Evolutionary conservation across 2,888 invertebrate genomes (phyloP), one percentile per base, ranked within the genome.

Genomic region (Tenthredo notha): DNA sequence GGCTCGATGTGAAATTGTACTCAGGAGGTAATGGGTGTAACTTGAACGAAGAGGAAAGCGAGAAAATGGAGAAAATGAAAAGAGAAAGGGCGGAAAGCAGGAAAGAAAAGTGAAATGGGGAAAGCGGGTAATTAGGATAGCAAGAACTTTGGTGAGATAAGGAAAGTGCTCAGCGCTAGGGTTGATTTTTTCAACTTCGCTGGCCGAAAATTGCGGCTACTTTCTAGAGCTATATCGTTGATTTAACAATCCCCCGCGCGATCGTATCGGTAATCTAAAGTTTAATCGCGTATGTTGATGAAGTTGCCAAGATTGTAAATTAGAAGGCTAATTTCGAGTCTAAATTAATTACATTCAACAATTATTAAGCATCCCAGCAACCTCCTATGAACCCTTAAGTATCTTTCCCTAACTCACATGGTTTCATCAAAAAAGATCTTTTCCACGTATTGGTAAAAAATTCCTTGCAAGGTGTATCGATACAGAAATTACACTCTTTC

Each of bases 1-100:
- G 74, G 74, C 74, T 74, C 74, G 43, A 74, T 74, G 74, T 43
- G 43, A 74, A 74, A 74, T 74, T 74, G 74, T 74, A 40, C 74
- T 74, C 43, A 43, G 74, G 21, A 43, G 74, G 40, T 43, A 74
- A 74, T 74, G 74, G 74, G 74, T 74, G 74, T 43, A 43, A 74
- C 74, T 74, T 74, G 12, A 74, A 21, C 74, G 74, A 40, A 43
- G 40, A 74, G 74, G 43, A 74, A 43, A 74, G 74, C 40, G 40
- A 74, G 40, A 74, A 74, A 43, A 43, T 37, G 43, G 74, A 25
- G 25, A 10, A 43, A n/a, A 25, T n/a, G 43, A 1, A 25, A 21
- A 43, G 43, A 74, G 40, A 40, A 74, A 74, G n/a, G 40, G 37
- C 9, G 5, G 74, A 25, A 72, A 37, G 29, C 43, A 10, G 21